These are phyloP conservation scores for Palythoa heliodiscus DNA, from an alignment of 92 coral and sea anemone genomes.

Conservation along the genomic window DNA sequence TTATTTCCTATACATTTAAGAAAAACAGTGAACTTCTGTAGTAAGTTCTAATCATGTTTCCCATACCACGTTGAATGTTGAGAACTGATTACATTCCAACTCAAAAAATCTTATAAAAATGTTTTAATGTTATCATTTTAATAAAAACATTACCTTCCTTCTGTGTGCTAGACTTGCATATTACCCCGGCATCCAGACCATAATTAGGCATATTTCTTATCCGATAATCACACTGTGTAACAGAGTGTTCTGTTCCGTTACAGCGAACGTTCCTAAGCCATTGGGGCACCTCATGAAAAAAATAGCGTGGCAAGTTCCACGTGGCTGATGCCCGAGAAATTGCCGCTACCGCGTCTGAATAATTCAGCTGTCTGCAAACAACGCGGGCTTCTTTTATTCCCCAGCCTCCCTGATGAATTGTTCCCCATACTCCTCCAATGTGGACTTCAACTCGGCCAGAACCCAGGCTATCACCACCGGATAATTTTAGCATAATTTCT, in stretches of 20 bases:
- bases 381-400: constrained; percentile 33
- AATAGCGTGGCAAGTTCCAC: constrained; percentile 34
- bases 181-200: constrained; percentile 39
- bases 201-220: constrained; percentile 36
- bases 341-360: constrained; percentile 14
- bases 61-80: not conserved
- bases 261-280: constrained; percentile 34
- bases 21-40: no score
- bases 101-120: no score
- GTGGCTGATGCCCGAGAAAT: constrained; percentile 28
- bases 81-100: no score
- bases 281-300: not conserved
- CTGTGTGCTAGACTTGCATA: not conserved
- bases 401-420: constrained; percentile 27
- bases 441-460: constrained; percentile 39
- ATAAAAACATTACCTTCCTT: not conserved
- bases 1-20: no score
- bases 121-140: no score
- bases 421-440: constrained; percentile 43
- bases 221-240: constrained; percentile 27
- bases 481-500: not conserved
- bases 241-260: constrained; percentile 13
- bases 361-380: constrained; percentile 34
- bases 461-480: constrained; percentile 16
- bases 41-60: no score